Evolutionary conservation across 2,888 invertebrate genomes (phyloP).

Genomic region (Drosophila leonis): DNA sequence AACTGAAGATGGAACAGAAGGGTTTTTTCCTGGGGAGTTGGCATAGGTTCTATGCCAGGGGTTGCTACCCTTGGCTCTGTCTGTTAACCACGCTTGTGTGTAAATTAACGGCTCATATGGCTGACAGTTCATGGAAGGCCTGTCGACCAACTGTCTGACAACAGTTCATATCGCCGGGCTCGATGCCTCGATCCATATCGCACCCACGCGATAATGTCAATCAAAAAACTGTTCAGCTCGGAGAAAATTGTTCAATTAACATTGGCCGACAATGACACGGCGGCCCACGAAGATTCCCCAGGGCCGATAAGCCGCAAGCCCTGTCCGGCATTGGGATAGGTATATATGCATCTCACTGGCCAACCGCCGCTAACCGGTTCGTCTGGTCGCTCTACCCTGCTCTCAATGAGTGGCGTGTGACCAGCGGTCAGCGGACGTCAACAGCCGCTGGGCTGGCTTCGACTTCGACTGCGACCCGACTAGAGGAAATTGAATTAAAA

Average conservation of each 20-base stretch:
- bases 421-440: slow-evolving; percentile 65
- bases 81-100: slow-evolving; percentile 36
- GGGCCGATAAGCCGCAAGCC: slow-evolving; percentile 48
- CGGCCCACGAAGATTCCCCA: slow-evolving; percentile 5
- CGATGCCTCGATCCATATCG: slow-evolving; percentile 54
- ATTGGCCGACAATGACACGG: slow-evolving; percentile 62
- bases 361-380: slow-evolving; percentile 60
- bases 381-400: slow-evolving; percentile 15
- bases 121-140: slow-evolving; percentile 30
- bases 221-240: slow-evolving; percentile 74
- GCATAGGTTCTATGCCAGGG: slow-evolving; percentile 34
- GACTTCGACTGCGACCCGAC: slow-evolving; percentile 21
- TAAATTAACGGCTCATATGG: slow-evolving; percentile 43
- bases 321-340: slow-evolving; percentile 35
- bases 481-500: slow-evolving; percentile 73
- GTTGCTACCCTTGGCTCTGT: slow-evolving; percentile 24
- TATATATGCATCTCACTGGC: slow-evolving; percentile 33
- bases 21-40: slow-evolving; percentile 39
- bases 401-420: slow-evolving; percentile 69
- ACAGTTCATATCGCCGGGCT: slow-evolving; percentile 3
- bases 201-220: slow-evolving; percentile 81
- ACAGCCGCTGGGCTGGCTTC: slow-evolving; percentile 14
- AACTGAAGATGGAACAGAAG: slow-evolving; percentile 37
- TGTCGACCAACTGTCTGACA: slow-evolving; percentile 56
- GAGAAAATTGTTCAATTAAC: slow-evolving; percentile 68